Percentiles rank a stretch among this genome's conserved stretches.
phyloP scores from a whole-genome alignment of 2,888 invertebrate genomes.

The Caradrina clavipalpis region DNA sequence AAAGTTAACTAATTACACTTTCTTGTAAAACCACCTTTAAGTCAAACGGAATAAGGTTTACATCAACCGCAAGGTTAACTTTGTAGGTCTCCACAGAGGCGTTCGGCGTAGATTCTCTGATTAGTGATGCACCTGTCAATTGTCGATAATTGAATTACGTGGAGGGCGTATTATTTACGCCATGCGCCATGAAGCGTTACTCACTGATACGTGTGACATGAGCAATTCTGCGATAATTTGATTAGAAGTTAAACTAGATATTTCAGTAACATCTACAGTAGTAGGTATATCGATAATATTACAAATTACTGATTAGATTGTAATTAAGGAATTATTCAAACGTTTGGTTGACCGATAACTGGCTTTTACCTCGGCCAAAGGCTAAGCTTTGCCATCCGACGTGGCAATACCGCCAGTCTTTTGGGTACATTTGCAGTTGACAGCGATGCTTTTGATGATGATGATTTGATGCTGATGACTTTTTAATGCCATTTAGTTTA shows the following conservation, averaged over 20 bases:
- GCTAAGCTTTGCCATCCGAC: too few relatives aligned
- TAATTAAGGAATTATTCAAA: too few relatives aligned
- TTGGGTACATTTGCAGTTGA: too few relatives aligned
- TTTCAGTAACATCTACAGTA: neutral
- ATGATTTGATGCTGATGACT: too few relatives aligned
- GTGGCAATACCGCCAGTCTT: too few relatives aligned
- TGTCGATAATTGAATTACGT: constrained; percentile 77
- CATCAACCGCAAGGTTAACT: constrained; percentile 44
- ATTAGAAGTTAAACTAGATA: constrained; percentile 18
- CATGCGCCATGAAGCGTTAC: constrained; percentile 70
- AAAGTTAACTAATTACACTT: constrained; percentile 60
- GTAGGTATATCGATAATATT: constrained; percentile 18
- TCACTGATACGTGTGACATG: constrained; percentile 46
- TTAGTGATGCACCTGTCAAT: constrained; percentile 76
- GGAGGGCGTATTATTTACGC: constrained; percentile 76
- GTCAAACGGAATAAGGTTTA: constrained; percentile 27
- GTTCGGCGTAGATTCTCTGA: constrained; percentile 73
- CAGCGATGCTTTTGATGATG: too few relatives aligned
- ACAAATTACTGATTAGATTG: too few relatives aligned
- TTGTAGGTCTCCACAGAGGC: constrained; percentile 68
- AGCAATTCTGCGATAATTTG: constrained; percentile 20
- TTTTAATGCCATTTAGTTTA: too few relatives aligned
- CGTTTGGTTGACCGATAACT: too few relatives aligned
- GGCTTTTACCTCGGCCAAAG: too few relatives aligned
- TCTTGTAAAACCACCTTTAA: constrained; percentile 59